phyloP scores from a whole-genome alignment of 1,140 invertebrate species.

The Drosophila erecta region DNA sequence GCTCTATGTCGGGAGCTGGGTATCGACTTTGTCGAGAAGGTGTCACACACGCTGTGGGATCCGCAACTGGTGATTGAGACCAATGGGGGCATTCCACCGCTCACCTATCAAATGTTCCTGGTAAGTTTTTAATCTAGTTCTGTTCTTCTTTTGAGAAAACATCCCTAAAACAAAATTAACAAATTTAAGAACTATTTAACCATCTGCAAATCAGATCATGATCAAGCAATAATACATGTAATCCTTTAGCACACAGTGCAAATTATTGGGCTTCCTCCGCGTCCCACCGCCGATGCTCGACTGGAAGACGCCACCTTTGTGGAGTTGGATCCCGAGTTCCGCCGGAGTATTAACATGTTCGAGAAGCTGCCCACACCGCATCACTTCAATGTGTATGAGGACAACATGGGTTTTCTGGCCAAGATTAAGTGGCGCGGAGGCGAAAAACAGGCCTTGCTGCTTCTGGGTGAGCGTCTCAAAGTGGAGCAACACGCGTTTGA shows the following conservation, averaged over 20 bases:
- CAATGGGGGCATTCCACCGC: conserved; percentile 89
- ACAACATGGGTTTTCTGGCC: conserved; percentile 79
- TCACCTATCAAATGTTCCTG: conserved; percentile 91
- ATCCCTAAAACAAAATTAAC: too few species aligned
- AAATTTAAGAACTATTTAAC: too few species aligned
- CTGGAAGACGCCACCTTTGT: conserved; percentile 86
- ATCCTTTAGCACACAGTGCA: conserved; percentile 86
- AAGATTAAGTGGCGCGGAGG: conserved; percentile 87
- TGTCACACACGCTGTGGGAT: conserved; percentile 91
- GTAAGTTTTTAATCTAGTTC: conserved; percentile 68
- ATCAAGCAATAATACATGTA: too few species aligned
- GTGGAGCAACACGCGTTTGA: conserved; percentile 87
- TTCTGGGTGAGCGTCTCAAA: conserved; percentile 85
- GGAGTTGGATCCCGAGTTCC: conserved; percentile 84
- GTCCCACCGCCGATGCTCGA: conserved; percentile 86
- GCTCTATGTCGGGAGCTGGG: conserved; percentile 86
- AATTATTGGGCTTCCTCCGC: conserved; percentile 87
- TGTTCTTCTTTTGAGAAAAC: too few species aligned
- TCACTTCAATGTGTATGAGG: conserved; percentile 86
- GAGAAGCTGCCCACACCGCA: conserved; percentile 86
- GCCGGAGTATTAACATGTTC: conserved; percentile 85
- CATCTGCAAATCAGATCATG: too few species aligned
- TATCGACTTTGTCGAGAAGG: conserved; percentile 87
- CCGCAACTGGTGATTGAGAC: conserved; percentile 88
- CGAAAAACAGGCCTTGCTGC: conserved; percentile 88